Evolutionary conservation across 2,888 invertebrate species (phyloP), one percentile per base, ranked within the genome.

Genomic region (Drosophila robusta): DNA sequence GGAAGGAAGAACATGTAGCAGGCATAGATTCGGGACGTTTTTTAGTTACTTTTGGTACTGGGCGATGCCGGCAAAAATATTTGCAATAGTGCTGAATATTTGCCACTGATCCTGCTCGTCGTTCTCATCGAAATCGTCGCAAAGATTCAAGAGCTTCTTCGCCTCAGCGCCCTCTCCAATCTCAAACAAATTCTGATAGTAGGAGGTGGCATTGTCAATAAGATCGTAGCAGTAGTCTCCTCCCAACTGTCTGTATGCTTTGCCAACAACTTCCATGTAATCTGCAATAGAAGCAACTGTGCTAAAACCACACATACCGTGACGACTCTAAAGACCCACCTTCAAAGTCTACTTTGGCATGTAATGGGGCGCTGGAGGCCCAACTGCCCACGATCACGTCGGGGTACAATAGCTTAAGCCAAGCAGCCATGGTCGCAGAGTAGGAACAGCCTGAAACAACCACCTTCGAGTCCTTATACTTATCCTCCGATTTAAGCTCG

Each of bases 381-480:
- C 95, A 92, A 0, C 93, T 93, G 2, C 94, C 95, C 29, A 90
- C 82, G 0, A 93, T 93, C 8, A 94, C 88, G 67, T 95, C 94
- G 0, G 95, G 94, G 86, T 95, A 95, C 29, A 94, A 91, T 65
- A 93, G 92, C 70, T 94, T 93, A 66, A 94, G 93, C 94, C 95
- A 95, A 39, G 94, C 90, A n/a, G 93, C 95, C 94, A 95, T 94
- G 62, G 94, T 94, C 0, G 93, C 95, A 0, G 95, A 93, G 74
- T 95, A 95, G 0, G 95, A 95, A 0, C 94, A 94, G 2, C 95
- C 95, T 63, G 94, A 94, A 42, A 95, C 90, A 29, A 95, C 84
- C 0, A 87, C 91, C 39, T 89, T 91, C 2, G 92, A 91, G 46
- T 92, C 74, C 56, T 76, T 71, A 3, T 92, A 83, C 29, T 73